phyloP scores from a whole-genome alignment of 2,797 vertebrate genomes.

The Typhlichthys eigenmanni region DNA sequence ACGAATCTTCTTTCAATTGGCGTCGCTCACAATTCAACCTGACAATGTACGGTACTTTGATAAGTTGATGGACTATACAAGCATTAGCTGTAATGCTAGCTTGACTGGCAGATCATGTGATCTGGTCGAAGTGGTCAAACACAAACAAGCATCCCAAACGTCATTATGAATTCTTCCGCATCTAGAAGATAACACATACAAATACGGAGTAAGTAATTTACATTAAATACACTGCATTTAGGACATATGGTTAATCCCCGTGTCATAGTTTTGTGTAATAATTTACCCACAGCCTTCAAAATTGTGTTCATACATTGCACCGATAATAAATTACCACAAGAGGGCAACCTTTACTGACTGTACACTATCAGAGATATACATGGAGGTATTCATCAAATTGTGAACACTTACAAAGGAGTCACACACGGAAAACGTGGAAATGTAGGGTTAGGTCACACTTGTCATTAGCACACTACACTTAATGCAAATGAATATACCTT shows the following conservation, averaged over 20 bases:
- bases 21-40: background rate
- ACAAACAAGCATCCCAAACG: background rate
- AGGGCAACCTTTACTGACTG: slow-evolving; percentile 23
- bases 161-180: background rate
- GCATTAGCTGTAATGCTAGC: slow-evolving; percentile 41
- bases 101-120: slow-evolving; percentile 59
- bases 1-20: slow-evolving; percentile 2
- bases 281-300: too few species aligned
- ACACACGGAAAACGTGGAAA: too few species aligned
- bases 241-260: too few species aligned
- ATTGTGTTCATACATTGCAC: background rate
- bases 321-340: slow-evolving; percentile 21
- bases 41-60: too few species aligned
- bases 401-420: too few species aligned
- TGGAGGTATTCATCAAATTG: background rate
- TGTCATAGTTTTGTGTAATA: too few species aligned
- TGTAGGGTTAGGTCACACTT: too few species aligned
- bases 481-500: too few species aligned
- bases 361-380: background rate
- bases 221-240: too few species aligned
- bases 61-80: too few species aligned
- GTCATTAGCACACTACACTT: too few species aligned
- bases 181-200: background rate
- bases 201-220: too few species aligned
- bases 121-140: slow-evolving; percentile 7